Base-by-base conservation (phyloP, 2,113 vertebrate genomes). In the Chelonoidis abingdonii region DNA sequence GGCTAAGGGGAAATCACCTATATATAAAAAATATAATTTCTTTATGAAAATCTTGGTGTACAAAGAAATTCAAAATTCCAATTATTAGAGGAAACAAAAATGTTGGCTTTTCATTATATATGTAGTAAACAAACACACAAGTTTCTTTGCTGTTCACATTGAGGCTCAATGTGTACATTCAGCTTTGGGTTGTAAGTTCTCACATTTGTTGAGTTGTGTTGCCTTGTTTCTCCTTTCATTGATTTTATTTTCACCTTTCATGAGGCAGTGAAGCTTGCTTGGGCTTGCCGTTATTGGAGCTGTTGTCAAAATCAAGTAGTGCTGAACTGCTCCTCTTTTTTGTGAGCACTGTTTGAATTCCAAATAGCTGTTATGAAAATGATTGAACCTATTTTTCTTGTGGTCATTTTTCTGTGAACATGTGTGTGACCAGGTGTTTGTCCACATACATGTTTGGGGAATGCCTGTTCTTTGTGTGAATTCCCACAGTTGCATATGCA, bases 201-300 rank as follows among this genome's bases (percentile, higher is more conserved):
- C 49, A 82, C n/a, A 38, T 72, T 38, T 72, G 0, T 27, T 84
- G 2, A 19, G 35, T n/a, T 89, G 49, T 31, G 57, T 0, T 1
- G 6, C 1, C 1, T 59, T 0, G 0, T 53, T 91, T 27, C 16
- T 78, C 17, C 65, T 89, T 6, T 88, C 35, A 9, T 5, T 92
- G 86, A 91, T 54, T 88, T 91, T 75, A 22, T 47, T 44, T 5
- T 81, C 25, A 86, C 7, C 8, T 22, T 53, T 79, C 50, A 65
- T 78, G 72, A 79, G 92, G 87, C n/a, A 83, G 10, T 50, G 41
- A 76, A 96, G 86, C 19, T 2, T 13, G 5, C 92, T 94, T 94
- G 59, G 47, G 11, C 75, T 85, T 47, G 10, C 83, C 27, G 50
- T 90, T 2, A 0, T 75, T 85, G 3, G 0, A 76, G 24, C 88